Evolutionary conservation across 2,797 vertebrate species (phyloP).

Genomic region (Takifugu ocellatus): DNA sequence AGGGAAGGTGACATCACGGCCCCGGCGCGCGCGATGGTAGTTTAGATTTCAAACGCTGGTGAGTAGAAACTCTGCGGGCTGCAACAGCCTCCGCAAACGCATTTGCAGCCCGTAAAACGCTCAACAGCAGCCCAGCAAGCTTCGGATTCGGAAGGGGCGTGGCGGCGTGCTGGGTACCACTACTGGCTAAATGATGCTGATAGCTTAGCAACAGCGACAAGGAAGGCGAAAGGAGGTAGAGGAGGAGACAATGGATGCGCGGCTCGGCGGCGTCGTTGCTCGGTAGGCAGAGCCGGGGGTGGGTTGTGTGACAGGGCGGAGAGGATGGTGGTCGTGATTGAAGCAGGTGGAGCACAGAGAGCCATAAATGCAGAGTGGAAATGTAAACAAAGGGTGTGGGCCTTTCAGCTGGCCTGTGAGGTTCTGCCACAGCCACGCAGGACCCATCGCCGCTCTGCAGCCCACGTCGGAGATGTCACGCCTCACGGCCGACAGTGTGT

Average conservation of each 20-base stretch:
- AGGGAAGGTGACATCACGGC: slow-evolving; percentile 35
- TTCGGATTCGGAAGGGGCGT: slow-evolving; percentile 62
- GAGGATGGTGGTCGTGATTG: slow-evolving; percentile 4
- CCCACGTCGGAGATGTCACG: neutral
- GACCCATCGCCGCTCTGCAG: slow-evolving; percentile 3
- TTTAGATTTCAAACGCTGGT: slow-evolving; percentile 61
- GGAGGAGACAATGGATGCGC: slow-evolving; percentile 61
- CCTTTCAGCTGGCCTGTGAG: slow-evolving; percentile 54
- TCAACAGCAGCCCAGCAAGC: slow-evolving; percentile 24
- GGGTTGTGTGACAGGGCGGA: slow-evolving; percentile 7
- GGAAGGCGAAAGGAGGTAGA: slow-evolving; percentile 28
- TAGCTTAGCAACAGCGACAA: slow-evolving; percentile 71
- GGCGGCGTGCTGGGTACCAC: slow-evolving; percentile 65
- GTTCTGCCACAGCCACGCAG: slow-evolving; percentile 9
- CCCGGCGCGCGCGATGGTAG: slow-evolving; percentile 59
- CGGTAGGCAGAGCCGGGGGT: slow-evolving; percentile 35
- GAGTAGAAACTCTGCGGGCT: slow-evolving; percentile 40
- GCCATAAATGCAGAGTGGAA: slow-evolving; percentile 26
- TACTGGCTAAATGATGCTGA: slow-evolving; percentile 64
- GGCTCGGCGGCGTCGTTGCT: slow-evolving; percentile 41
- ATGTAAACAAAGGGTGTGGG: slow-evolving; percentile 75
- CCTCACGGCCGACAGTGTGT: neutral
- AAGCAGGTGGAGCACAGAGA: slow-evolving; percentile 33
- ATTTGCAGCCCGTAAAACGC: slow-evolving; percentile 16
- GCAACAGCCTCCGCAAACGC: slow-evolving; percentile 5